phyloP scores from a whole-genome alignment of 2,797 vertebrate genomes.

The Presbytis comata region DNA sequence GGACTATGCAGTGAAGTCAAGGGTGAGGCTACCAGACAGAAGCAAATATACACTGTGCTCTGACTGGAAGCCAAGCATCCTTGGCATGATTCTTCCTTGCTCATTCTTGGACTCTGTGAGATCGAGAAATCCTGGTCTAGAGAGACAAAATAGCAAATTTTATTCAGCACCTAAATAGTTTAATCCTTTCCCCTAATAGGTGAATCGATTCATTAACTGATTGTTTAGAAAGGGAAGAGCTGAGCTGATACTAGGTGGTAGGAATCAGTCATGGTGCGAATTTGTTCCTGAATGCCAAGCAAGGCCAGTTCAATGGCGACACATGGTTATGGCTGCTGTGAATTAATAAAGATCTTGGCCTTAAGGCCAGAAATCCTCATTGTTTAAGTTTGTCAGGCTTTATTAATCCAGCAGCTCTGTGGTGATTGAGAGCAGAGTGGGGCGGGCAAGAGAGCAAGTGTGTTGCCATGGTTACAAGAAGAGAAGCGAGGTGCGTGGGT shows the following conservation, averaged over 20 bases:
- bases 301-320: not conserved
- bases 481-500: conserved; percentile 78
- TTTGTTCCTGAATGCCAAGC: not conserved
- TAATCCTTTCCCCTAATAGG: not conserved
- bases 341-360: conserved; percentile 6
- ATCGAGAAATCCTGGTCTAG: not conserved
- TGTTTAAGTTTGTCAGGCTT: conserved; percentile 70
- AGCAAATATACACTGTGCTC: not conserved
- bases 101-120: not conserved
- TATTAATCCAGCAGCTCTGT: conserved; percentile 51
- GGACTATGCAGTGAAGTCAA: not conserved
- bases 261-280: not conserved
- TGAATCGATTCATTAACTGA: not conserved
- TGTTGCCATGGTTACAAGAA: conserved; percentile 72
- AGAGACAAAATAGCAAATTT: not conserved
- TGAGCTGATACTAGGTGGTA: not conserved
- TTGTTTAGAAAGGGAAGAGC: not conserved
- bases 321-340: not conserved
- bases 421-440: conserved; percentile 56
- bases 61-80: not conserved
- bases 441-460: conserved; percentile 57
- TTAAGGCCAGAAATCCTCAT: conserved; percentile 61
- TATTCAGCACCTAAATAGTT: not conserved
- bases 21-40: not conserved
- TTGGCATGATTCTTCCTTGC: not conserved